Evolutionary conservation across 2,797 vertebrate species (phyloP).

Genomic region (Gymnoscopelus microlampas): DNA sequence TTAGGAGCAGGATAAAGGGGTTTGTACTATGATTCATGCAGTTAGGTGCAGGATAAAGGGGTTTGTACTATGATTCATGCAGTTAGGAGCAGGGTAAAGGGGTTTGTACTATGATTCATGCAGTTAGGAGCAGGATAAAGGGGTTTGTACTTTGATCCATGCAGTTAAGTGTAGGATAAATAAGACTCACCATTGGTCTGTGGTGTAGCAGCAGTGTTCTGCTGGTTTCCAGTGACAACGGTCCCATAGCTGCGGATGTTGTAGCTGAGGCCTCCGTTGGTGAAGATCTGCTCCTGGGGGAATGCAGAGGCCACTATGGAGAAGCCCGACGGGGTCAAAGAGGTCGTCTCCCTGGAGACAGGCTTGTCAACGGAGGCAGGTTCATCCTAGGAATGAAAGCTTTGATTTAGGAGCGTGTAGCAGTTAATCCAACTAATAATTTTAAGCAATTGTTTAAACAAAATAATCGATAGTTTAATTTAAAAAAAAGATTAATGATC

Average conservation of each 20-base stretch:
- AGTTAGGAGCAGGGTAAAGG: too few species aligned
- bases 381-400: conserved; percentile 83
- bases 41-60: too few species aligned
- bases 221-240: conserved; percentile 84
- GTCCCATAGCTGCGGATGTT: conserved; percentile 92
- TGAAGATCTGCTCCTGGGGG: conserved; percentile 95
- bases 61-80: too few species aligned
- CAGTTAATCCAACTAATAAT: too few species aligned
- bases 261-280: conserved; percentile 97
- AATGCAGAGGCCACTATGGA: conserved; percentile 92
- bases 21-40: too few species aligned
- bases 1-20: too few species aligned
- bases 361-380: conserved; percentile 87
- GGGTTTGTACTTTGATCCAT: too few species aligned
- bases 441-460: too few species aligned
- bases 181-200: conserved; percentile 90
- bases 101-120: too few species aligned
- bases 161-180: background rate
- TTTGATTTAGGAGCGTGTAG: conserved; percentile 14
- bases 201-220: conserved; percentile 82
- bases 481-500: too few species aligned
- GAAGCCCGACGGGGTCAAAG: conserved; percentile 89
- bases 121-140: too few species aligned
- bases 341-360: conserved; percentile 84
- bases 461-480: too few species aligned